Evolutionary conservation across 1,140 invertebrate genomes (phyloP).

Genomic region (Saccostrea echinata): DNA sequence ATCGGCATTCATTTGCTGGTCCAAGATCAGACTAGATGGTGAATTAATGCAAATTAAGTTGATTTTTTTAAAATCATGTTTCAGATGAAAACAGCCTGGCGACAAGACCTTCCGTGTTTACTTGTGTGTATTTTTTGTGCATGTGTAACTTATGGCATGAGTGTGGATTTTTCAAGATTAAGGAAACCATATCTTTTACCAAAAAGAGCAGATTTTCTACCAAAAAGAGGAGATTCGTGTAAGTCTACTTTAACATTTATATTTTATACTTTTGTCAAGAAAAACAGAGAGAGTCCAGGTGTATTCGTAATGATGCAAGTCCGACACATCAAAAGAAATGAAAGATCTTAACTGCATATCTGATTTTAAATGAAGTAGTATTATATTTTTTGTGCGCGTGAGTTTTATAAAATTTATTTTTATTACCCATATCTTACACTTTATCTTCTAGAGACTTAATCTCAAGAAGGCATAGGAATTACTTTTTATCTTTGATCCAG

Average conservation of each 20-base stretch:
- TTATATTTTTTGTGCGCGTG: too few species aligned
- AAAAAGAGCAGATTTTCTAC: constrained; percentile 48
- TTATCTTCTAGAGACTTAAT: too few species aligned
- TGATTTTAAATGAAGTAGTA: too few species aligned
- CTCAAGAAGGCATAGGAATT: too few species aligned
- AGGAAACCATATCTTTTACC: constrained; percentile 56
- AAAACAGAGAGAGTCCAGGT: too few species aligned
- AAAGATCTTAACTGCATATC: too few species aligned
- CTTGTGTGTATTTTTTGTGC: constrained; percentile 53
- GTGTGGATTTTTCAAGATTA: constrained; percentile 58
- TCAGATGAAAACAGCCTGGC: constrained; percentile 53
- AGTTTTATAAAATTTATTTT: too few species aligned
- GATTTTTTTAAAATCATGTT: constrained; percentile 26
- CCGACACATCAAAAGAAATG: too few species aligned
- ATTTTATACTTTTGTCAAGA: too few species aligned
- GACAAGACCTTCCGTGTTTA: constrained; percentile 50
- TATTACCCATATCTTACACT: too few species aligned
- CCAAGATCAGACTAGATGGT: background rate
- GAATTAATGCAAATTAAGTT: background rate
- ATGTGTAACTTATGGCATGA: constrained; percentile 58
- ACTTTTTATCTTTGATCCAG: too few species aligned
- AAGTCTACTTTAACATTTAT: background rate
- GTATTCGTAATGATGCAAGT: too few species aligned
- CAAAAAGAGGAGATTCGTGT: constrained; percentile 54
- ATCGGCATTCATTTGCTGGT: background rate